A percentile compares a stretch with the other conserved stretches of the same genome.
phyloP scores from a whole-genome alignment of 2,888 invertebrate genomes.

The Icerya purchasi region DNA sequence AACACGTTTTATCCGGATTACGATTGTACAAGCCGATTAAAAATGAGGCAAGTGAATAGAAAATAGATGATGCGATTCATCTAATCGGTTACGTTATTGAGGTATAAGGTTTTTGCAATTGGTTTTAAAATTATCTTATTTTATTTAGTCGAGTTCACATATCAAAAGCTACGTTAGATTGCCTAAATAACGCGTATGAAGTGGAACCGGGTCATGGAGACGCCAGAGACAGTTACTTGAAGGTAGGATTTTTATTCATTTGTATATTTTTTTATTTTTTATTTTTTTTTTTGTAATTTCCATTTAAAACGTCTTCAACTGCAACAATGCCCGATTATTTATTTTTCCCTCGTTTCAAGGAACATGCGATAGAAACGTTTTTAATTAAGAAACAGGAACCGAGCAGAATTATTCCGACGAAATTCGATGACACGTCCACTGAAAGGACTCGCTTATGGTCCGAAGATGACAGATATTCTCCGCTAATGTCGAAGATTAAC shows the following conservation, averaged over 20 bases:
- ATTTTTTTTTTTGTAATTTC: no score
- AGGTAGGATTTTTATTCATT: no score
- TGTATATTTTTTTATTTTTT: no score
- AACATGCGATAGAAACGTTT: conserved; percentile 69
- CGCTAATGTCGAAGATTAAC: neutral
- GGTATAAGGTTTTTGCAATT: neutral
- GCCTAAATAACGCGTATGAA: conserved; percentile 70
- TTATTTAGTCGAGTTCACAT: conserved; percentile 76
- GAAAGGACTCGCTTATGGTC: conserved; percentile 24
- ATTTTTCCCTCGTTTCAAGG: conserved; percentile 23
- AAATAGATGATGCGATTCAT: no score
- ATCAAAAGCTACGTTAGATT: conserved; percentile 68
- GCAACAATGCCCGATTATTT: conserved; percentile 7
- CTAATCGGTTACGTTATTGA: neutral
- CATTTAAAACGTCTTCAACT: no score
- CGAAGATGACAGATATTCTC: conserved; percentile 21
- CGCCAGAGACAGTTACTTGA: conserved; percentile 58
- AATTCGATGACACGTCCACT: conserved; percentile 17
- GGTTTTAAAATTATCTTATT: neutral
- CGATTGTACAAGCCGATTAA: no score
- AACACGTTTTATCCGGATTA: no score
- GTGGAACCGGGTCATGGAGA: conserved; percentile 82
- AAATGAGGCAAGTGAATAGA: no score
- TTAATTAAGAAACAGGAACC: conserved; percentile 67
- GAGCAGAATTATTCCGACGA: conserved; percentile 19